These are phyloP conservation scores for Syritta pipiens DNA, from an alignment of 2,888 invertebrate species.

Conservation along the genomic window DNA sequence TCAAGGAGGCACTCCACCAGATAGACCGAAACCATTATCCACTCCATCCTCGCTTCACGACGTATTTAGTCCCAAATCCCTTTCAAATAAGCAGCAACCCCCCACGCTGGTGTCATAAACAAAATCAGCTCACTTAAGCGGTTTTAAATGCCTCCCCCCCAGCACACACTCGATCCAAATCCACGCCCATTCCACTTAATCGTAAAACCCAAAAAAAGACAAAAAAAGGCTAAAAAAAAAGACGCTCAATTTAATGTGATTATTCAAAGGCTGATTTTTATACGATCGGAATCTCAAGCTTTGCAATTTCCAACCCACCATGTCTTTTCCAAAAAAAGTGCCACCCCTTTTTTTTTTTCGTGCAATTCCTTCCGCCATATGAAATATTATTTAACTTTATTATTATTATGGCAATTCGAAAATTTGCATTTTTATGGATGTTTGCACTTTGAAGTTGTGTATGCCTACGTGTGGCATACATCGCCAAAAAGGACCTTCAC, in stretches of 20 bases:
- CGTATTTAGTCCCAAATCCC: too few species aligned
- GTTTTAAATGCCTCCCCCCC: too few species aligned
- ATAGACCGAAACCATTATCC: too few species aligned
- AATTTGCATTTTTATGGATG: conserved; percentile 65
- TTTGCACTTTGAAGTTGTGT: conserved; percentile 36
- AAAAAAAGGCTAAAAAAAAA: too few species aligned
- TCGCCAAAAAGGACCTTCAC: conserved; percentile 20
- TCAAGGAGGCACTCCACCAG: too few species aligned
- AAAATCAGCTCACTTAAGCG: too few species aligned
- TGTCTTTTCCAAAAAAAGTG: neutral
- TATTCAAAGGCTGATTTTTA: conserved; percentile 19
- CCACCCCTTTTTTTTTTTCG: neutral
- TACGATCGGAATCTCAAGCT: conserved; percentile 10
- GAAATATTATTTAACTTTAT: conserved; percentile 53
- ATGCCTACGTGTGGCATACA: conserved; percentile 10
- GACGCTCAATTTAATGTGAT: conserved; percentile 38
- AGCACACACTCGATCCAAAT: neutral
- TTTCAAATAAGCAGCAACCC: too few species aligned
- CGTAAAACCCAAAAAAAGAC: neutral
- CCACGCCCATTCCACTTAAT: neutral
- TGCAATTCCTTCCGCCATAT: conserved; percentile 11
- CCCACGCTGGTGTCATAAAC: too few species aligned
- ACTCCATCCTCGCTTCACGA: too few species aligned
- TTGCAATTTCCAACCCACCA: neutral
- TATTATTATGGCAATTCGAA: conserved; percentile 50